Conservation (phyloP, 2,888 invertebrate genomes). For the Drosophila seclusa region DNA sequence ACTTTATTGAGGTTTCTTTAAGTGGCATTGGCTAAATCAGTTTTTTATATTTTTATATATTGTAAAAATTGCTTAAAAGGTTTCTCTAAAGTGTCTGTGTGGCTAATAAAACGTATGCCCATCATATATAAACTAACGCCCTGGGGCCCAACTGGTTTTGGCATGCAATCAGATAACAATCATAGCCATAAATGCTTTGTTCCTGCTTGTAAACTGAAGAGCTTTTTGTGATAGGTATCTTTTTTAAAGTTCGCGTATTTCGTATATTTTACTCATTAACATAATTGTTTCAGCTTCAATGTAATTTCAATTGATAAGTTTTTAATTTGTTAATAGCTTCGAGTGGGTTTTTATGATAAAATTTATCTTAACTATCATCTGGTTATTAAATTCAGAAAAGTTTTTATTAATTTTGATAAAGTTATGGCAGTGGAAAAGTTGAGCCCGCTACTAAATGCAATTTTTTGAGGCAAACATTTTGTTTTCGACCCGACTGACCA, state of each 20-base stretch:
- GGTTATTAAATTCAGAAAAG: background rate
- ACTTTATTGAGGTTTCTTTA: slow-evolving; percentile 24
- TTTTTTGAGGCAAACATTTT: background rate
- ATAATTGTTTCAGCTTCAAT: background rate
- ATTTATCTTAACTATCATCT: background rate
- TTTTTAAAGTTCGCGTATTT: background rate
- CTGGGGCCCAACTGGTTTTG: slow-evolving; percentile 8
- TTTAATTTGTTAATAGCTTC: background rate
- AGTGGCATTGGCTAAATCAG: slow-evolving; percentile 33
- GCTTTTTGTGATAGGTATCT: background rate
- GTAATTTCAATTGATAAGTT: background rate
- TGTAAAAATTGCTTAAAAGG: slow-evolving; percentile 52
- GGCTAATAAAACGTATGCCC: slow-evolving; percentile 43
- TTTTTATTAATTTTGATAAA: background rate
- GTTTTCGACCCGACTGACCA: background rate
- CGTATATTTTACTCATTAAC: background rate
- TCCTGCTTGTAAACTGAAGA: background rate
- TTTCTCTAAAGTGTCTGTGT: slow-evolving; percentile 47
- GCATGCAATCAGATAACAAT: slow-evolving; percentile 28
- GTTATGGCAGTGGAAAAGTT: background rate
- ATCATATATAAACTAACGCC: slow-evolving; percentile 20
- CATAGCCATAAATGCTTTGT: slow-evolving; percentile 13
- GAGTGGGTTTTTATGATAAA: background rate
- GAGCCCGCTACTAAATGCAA: background rate
- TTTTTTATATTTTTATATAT: slow-evolving; percentile 43